These are phyloP conservation scores for Myotis vivesi DNA, from an alignment of 2,797 vertebrate species.

Conservation along the genomic window DNA sequence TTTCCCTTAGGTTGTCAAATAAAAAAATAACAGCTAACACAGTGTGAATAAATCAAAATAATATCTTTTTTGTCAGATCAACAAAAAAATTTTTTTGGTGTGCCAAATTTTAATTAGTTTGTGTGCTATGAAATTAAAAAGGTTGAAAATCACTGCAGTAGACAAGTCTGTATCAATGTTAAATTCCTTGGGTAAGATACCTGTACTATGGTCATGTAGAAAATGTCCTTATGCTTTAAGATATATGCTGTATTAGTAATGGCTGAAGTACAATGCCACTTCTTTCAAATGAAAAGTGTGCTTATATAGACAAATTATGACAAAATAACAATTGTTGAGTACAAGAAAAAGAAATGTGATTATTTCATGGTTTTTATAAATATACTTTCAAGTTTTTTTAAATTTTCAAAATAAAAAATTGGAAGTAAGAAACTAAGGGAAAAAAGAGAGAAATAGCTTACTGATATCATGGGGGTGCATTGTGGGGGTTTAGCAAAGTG, in stretches of 20 bases:
- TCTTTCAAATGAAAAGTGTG: background rate
- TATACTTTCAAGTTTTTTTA: background rate
- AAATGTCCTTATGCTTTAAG: background rate
- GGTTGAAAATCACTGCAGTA: background rate
- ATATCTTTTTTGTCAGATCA: background rate
- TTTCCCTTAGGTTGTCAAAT: background rate
- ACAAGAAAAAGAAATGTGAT: background rate
- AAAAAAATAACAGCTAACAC: background rate
- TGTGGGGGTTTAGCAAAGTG: background rate
- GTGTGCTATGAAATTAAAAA: background rate
- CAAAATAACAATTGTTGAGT: background rate
- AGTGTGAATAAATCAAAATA: background rate
- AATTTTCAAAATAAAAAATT: slow-evolving; percentile 38
- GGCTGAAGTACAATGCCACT: background rate
- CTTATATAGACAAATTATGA: background rate
- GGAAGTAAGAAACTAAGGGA: background rate
- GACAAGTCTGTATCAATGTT: background rate
- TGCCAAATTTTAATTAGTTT: background rate
- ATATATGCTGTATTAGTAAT: background rate
- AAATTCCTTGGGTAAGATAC: background rate
- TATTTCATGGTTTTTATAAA: background rate
- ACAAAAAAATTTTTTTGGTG: background rate
- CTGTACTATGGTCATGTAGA: background rate
- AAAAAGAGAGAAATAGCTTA: background rate
- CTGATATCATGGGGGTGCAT: background rate